Conservation (phyloP, 2,888 invertebrate genomes). For the Dioctria rufipes region DNA sequence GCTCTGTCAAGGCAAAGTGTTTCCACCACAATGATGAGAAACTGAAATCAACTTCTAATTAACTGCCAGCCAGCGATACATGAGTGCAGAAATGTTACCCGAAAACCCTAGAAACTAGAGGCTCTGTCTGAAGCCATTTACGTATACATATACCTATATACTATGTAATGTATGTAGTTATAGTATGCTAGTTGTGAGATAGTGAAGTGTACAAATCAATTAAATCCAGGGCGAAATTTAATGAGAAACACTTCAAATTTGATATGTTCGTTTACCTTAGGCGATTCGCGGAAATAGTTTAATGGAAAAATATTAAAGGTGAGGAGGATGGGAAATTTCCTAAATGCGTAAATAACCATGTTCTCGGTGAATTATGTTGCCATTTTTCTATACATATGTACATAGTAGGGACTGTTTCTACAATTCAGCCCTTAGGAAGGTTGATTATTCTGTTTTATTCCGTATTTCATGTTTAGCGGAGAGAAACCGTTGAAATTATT, state of each 20-base stretch:
- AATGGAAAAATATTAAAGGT: no score
- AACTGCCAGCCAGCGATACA: conserved; percentile 29
- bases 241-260: conserved; percentile 15
- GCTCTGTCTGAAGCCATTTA: not conserved
- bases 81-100: conserved; percentile 1
- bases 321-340: no score
- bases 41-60: conserved; percentile 35
- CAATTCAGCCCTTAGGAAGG: no score
- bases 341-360: no score
- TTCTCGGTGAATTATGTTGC: no score
- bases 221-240: conserved; percentile 19
- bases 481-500: no score
- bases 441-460: no score
- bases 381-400: no score
- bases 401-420: no score
- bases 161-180: not conserved
- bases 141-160: no score
- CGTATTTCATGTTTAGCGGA: no score
- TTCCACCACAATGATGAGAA: not conserved
- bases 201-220: conserved; percentile 23
- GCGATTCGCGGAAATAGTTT: no score
- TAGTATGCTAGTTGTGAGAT: not conserved
- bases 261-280: not conserved
- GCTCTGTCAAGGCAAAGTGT: conserved; percentile 18
- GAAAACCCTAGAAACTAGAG: not conserved